Base-by-base conservation (phyloP, 1,140 invertebrate species). In the Zaprionus taronus region DNA sequence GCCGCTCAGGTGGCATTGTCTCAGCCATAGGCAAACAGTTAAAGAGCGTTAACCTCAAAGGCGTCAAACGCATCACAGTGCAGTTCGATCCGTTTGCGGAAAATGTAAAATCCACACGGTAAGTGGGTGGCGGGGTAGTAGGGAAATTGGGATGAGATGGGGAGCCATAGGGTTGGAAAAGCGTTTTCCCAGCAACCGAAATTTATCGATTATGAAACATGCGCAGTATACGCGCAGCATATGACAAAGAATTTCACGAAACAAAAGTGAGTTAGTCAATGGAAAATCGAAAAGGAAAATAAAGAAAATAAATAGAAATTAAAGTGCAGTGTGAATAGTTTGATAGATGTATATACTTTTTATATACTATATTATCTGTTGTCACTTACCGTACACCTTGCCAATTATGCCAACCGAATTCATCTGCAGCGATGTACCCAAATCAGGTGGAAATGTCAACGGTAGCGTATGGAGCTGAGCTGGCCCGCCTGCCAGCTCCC, bases 81-180 rank as follows among this genome's bases (percentile, higher is more conserved):
- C 95, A 95, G 85, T 98, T 98, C 82, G 97, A 98, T 94, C 97
- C 97, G 6, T 98, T 98, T 93, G 93, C 95, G 76, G 93, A 95
- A 74, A 95, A 96, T 91, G 95, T 95, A 49, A 93, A 92, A 55
- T 93, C 95, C 74, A 95, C 95, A 80, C 96, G 97, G 96, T 97
- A 94, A 94, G 94, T 71, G 44, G 34, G 49, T 24, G 47, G 53
- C 12, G 31, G 38, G 17, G 34, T 11, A 51, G 22, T 22, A 11
- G 20, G 56, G 26, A 12, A 22, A 6, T n/a, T 20, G 31, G 47
- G 38, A 20, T 41, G 44, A 31, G n/a, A 17, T 51, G 68, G 15
- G 11, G 31, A 24, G 56, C 34, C 14, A 55, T 66, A 78, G 76
- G 76, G 76, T 77, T 72, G 85, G 85, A 85, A 90, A 91, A 90